Base-by-base conservation (phyloP, 1,140 invertebrate genomes). In the Daktulosphaira vitifoliae region DNA sequence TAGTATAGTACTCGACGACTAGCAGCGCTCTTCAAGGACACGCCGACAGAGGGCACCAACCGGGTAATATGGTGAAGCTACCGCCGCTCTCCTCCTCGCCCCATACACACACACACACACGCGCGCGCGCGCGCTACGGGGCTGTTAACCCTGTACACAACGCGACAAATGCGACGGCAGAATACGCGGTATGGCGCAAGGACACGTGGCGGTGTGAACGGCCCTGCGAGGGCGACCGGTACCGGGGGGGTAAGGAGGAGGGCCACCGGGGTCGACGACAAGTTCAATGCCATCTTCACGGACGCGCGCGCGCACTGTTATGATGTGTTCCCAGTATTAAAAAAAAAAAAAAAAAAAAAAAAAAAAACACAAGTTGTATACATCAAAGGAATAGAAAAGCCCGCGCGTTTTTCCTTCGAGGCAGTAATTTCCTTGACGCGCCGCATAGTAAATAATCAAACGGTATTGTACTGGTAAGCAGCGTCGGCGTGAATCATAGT, bases 261-360 rank as follows among this genome's bases (percentile, higher is more conserved):
- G 42, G 39, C 56, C 42, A 46, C 42, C 56, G 56, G 56, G 56
- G 56, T 62, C 56, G 56, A 62, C 56, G 56, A 62, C 56, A 62
- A 62, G 56, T 62, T 62, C 56, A 62, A 62, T 62, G 56, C 56
- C 56, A 62, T 62, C 56, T 62, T 62, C 42, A 62, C 42, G 42
- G 56, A 62, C 56, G 42, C 42, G 56, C 56, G 56, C 54, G 53
- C 37, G 52, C 52, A 33, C 3, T 33, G 29, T 5, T 33, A 11
- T 33, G 29, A n/a, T 11, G 29, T 7, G 42, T 59, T 59, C 25
- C 54, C 44, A 20, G 42, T 46, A 16, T n/a, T n/a, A n/a, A n/a
- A n/a, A n/a, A n/a, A n/a, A n/a, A n/a, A n/a, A n/a, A n/a, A n/a
- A n/a, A n/a, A n/a, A n/a, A 33, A 6, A 33, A 33, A 33, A 33